Evolutionary conservation across 2,888 invertebrate species (phyloP).

Genomic region (Phengaris alcon): DNA sequence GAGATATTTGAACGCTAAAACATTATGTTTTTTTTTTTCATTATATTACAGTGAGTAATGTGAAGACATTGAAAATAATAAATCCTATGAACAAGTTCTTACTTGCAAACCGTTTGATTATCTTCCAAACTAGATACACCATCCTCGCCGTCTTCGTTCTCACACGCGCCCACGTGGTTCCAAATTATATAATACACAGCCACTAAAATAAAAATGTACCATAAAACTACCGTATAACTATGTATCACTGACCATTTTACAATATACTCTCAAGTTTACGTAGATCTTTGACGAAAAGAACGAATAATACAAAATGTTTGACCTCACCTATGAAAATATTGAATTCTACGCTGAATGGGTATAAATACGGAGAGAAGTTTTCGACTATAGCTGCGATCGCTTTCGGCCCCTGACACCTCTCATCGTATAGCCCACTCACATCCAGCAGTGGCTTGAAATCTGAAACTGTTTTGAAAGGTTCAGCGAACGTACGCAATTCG

Average conservation of each 20-base stretch:
- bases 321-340: constrained; percentile 85
- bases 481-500: too few species aligned
- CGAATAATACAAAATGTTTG: constrained; percentile 24
- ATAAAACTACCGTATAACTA: background rate
- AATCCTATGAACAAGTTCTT: constrained; percentile 37
- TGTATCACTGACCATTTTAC: too few species aligned
- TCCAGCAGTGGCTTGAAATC: constrained; percentile 46
- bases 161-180: constrained; percentile 84
- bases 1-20: too few species aligned
- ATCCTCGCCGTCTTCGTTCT: constrained; percentile 60
- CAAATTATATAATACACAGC: constrained; percentile 87
- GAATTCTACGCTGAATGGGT: constrained; percentile 89
- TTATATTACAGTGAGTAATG: too few species aligned
- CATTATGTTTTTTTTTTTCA: too few species aligned
- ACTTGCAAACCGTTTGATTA: constrained; percentile 63
- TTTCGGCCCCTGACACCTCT: constrained; percentile 67
- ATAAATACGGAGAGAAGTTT: constrained; percentile 86
- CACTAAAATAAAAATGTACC: constrained; percentile 64
- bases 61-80: background rate
- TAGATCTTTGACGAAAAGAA: too few species aligned
- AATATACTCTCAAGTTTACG: too few species aligned
- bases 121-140: constrained; percentile 56
- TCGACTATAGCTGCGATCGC: constrained; percentile 73
- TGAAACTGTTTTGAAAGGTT: constrained; percentile 26
- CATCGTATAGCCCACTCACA: constrained; percentile 58